Evolutionary conservation across 2,113 vertebrate species (phyloP).

Genomic region (Abramis brama): DNA sequence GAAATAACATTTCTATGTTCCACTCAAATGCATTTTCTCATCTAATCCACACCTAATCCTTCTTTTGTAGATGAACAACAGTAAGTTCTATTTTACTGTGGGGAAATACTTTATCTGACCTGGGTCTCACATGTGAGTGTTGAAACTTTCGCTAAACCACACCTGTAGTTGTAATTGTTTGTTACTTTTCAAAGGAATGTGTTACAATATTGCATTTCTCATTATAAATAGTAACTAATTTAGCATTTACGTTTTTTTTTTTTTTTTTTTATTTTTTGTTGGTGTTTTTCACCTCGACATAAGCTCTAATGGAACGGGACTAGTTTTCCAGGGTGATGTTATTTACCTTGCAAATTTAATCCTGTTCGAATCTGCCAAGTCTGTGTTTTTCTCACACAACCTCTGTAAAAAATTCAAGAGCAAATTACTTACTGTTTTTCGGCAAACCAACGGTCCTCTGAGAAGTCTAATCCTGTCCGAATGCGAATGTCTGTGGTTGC

Average conservation of each 20-base stretch:
- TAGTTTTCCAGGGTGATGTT: not conserved
- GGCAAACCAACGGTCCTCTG: too few relatives aligned
- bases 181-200: not conserved
- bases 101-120: not conserved
- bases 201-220: not conserved
- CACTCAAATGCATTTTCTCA: slow-evolving; percentile 32
- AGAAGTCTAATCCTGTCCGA: too few relatives aligned
- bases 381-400: too few relatives aligned
- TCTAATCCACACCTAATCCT: not conserved
- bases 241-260: too few relatives aligned
- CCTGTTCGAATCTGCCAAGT: too few relatives aligned
- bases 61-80: not conserved
- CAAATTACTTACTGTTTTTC: too few relatives aligned
- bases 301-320: not conserved
- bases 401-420: too few relatives aligned
- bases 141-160: not conserved
- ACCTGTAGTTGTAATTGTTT: not conserved
- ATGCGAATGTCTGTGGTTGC: too few relatives aligned
- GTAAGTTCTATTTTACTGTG: not conserved
- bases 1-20: slow-evolving; percentile 14
- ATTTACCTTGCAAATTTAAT: not conserved
- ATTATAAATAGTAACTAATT: not conserved
- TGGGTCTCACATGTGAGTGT: not conserved
- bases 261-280: too few relatives aligned
- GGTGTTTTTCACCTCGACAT: too few relatives aligned